Conservation (phyloP, 2,888 invertebrate genomes). For the Onthophagus sagittarius region DNA sequence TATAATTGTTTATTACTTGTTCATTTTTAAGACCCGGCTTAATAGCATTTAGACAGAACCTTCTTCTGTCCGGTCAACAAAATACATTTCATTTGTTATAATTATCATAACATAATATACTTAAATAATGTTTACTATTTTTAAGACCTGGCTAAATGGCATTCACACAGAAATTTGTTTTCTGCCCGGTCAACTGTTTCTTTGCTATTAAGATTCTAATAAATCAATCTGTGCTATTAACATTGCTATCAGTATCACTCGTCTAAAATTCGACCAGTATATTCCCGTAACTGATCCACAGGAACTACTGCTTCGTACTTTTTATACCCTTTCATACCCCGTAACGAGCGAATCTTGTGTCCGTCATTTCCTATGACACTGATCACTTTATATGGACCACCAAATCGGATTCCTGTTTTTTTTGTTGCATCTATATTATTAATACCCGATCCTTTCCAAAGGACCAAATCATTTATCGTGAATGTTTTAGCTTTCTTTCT, state of each 20-base stretch:
- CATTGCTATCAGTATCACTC: neutral
- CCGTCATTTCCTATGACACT: constrained; percentile 17
- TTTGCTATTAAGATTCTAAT: neutral
- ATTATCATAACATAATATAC: too few relatives aligned
- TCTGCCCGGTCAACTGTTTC: too few relatives aligned
- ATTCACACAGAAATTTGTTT: too few relatives aligned
- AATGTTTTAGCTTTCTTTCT: constrained; percentile 14
- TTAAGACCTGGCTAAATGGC: too few relatives aligned
- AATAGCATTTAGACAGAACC: too few relatives aligned
- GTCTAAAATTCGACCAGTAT: neutral
- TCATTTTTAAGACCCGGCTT: too few relatives aligned
- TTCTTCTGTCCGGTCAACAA: too few relatives aligned
- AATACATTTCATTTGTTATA: too few relatives aligned
- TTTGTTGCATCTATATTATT: constrained; percentile 15
- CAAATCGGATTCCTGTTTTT: constrained; percentile 16
- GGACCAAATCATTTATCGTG: constrained; percentile 14
- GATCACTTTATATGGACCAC: constrained; percentile 21
- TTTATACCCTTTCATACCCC: neutral
- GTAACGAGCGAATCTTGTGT: constrained; percentile 15
- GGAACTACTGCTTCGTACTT: neutral
- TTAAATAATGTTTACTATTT: too few relatives aligned
- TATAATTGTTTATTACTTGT: too few relatives aligned
- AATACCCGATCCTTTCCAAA: constrained; percentile 4
- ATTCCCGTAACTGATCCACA: constrained; percentile 6
- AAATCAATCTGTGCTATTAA: neutral